Evolutionary conservation across 53 echinoderm and acorn worm species (phyloP), one percentile per base, ranked within the genome.

Genomic region (Arbacia lixula): DNA sequence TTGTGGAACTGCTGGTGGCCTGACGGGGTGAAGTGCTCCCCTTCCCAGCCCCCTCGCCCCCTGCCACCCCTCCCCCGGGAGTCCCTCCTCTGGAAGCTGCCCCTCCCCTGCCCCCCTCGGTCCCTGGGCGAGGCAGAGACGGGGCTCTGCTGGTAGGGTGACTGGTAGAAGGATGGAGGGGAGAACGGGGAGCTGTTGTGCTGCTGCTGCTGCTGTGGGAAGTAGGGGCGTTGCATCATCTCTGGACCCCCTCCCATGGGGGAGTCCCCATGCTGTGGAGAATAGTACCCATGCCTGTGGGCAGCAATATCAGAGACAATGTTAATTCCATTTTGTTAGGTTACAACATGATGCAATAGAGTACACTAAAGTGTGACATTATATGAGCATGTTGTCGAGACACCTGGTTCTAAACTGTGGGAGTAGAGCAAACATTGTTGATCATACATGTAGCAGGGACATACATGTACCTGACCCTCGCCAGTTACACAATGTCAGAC

Each of bases 1-100:
- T 77, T 77, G 78, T 77, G 78, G 22, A 77, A 77, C 37, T 77
- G 58, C 17, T 77, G 78, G 37, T 77, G 39, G 22, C 78, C 78
- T 0, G 78, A 77, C 16, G 78, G 78, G 4, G 78, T 77, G 60
- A 57, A 77, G 36, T 74, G 74, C 12, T 43, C 31, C 0, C 71
- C 71, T 0, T 43, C 71, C n/a, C 58, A 20, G 4, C 74, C 54
- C 49, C 76, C 55, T 0, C 58, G 3, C 3, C 58, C 78, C 0
- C 78, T 40, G 5, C 78, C 56, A 5, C 77, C 56, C 2, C 77
- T 28, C 36, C 77, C 77, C 78, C 78, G 35, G 78, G 78, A 77
- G 16, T 77, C 78, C 22, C 78, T 56, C 60, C 78, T 56, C 57
- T 77, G 78, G 78, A 57, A 77, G 28, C 78, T 58, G 6, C 65